phyloP scores from a whole-genome alignment of 2,797 vertebrate genomes.

The Lates japonicus region DNA sequence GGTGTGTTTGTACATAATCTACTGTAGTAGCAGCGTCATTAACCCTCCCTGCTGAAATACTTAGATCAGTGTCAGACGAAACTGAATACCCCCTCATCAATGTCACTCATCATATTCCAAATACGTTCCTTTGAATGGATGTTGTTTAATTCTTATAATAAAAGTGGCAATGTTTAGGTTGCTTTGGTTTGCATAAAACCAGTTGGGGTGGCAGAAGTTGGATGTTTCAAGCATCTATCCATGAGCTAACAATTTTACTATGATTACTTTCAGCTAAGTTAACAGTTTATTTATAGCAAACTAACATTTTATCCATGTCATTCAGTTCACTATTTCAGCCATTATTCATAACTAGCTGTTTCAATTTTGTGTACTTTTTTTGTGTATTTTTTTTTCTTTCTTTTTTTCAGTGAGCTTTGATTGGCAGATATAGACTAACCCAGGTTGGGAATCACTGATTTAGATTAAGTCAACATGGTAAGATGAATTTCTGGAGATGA shows the following conservation, averaged over 20 bases:
- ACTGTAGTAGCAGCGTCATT: background rate
- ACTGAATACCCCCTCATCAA: background rate
- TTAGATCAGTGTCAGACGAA: slow-evolving; percentile 4
- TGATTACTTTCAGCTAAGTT: background rate
- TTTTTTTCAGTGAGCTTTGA: background rate
- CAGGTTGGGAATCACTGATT: background rate
- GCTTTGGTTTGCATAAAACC: background rate
- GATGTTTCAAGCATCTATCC: background rate
- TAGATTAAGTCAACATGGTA: background rate
- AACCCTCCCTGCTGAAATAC: background rate
- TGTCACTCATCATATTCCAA: background rate
- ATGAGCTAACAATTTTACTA: background rate
- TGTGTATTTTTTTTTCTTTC: too few relatives aligned
- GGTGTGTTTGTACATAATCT: slow-evolving; percentile 2
- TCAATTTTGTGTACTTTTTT: too few relatives aligned
- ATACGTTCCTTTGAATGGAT: background rate
- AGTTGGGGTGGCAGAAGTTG: background rate
- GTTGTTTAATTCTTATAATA: background rate
- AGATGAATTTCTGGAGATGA: background rate
- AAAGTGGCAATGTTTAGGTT: background rate
- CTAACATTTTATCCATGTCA: background rate
- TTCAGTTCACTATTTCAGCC: too few relatives aligned
- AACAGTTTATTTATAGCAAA: background rate
- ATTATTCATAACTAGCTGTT: too few relatives aligned
- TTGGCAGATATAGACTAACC: too few relatives aligned